Evolutionary conservation across 2,888 invertebrate genomes (phyloP).

Genomic region (Philhelius pedissequus): DNA sequence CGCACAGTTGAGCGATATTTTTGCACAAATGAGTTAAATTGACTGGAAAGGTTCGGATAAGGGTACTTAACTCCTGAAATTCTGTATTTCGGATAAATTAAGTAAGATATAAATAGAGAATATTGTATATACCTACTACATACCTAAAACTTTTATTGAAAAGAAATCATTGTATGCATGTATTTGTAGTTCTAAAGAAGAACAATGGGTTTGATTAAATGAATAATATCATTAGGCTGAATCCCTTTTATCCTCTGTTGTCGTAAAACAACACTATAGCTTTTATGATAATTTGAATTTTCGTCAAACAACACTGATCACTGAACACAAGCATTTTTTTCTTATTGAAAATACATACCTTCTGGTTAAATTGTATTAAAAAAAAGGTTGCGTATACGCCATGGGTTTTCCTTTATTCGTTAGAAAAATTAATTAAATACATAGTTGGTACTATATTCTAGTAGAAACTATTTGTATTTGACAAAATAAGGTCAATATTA

Average conservation of each 20-base stretch:
- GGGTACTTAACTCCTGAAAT: constrained; percentile 52
- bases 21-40: constrained; percentile 62
- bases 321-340: background rate
- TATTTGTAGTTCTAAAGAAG: background rate
- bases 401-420: background rate
- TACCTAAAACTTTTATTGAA: background rate
- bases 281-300: constrained; percentile 10
- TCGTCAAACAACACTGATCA: background rate
- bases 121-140: background rate
- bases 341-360: background rate
- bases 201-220: constrained; percentile 3
- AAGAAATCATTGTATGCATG: constrained; percentile 26
- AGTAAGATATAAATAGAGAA: constrained; percentile 25
- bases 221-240: constrained; percentile 5
- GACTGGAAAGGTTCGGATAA: constrained; percentile 65
- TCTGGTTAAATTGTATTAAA: background rate
- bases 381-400: constrained; percentile 48
- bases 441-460: background rate
- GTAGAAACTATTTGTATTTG: no score
- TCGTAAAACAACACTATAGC: background rate
- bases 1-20: constrained; percentile 42
- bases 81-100: constrained; percentile 34
- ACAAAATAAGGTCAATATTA: no score
- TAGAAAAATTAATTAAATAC: background rate
- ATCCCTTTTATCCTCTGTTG: background rate